Conservation (phyloP, 2,113 vertebrate genomes). For the Neofelis nebulosa region DNA sequence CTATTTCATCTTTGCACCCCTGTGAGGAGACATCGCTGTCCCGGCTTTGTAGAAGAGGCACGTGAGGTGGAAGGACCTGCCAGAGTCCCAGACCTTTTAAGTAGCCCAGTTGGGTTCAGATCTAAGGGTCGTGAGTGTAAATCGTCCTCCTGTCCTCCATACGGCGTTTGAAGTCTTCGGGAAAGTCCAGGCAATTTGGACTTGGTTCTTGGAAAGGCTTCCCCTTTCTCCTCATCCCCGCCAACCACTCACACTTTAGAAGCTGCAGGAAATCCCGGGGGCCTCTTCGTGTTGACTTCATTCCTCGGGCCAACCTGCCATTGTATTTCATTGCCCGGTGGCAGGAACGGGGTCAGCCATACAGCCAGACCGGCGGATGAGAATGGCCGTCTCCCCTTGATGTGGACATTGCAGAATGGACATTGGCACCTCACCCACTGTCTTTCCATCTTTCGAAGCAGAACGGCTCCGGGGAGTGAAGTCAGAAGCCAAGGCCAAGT, state of each 20-base stretch:
- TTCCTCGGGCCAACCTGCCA: not conserved
- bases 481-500: not conserved
- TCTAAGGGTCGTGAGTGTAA: not conserved
- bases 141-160: not conserved
- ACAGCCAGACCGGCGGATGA: not conserved
- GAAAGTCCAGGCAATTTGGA: not conserved
- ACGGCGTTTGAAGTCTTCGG: not conserved
- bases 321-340: not conserved
- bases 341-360: not conserved
- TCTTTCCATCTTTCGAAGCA: not conserved
- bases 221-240: too few relatives aligned
- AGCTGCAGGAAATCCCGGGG: not conserved
- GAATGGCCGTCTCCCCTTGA: not conserved
- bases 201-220: too few relatives aligned
- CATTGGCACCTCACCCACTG: not conserved
- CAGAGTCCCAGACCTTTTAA: not conserved
- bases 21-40: not conserved
- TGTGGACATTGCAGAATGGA: not conserved
- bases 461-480: not conserved
- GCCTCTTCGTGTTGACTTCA: not conserved
- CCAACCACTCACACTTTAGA: not conserved
- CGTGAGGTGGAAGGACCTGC: not conserved
- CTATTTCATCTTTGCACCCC: accelerated
- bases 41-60: not conserved
- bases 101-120: not conserved